Base-by-base conservation (phyloP, 2,113 vertebrate species). In the Ranitomeya variabilis region DNA sequence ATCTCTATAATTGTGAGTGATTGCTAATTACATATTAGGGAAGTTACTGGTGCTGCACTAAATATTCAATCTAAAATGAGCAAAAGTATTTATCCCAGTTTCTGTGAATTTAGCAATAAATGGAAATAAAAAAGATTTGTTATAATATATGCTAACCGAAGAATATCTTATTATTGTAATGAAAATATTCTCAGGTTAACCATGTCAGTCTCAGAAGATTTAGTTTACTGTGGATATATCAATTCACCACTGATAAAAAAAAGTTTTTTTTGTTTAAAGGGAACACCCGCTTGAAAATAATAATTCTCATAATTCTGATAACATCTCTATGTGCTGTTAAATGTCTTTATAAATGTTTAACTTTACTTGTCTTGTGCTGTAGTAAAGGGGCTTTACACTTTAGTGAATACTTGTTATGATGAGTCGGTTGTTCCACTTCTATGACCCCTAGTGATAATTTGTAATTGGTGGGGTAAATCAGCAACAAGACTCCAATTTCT, bases 21-120 rank as follows among this genome's bases (percentile, higher is more conserved):
- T 76, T 52, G 37, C 45, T 76, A 76, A 76, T 76, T 76, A 76
- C 73, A 76, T 51, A 76, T 76, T 52, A 52, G 73, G 37, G 18
- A 76, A 76, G 37, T 76, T 76, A 76, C 73, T 76, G 73, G 73
- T 11, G 73, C 73, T 76, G 45, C 73, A 76, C 73, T 76, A 76
- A 76, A 52, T 76, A 76, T 51, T 76, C 37, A 18, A 8, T 21
- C 45, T 76, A 76, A 51, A 76, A 76, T 52, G 73, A 76, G 73
- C 71, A 76, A 76, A 52, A 12, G 37, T 52, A 76, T 76, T 52
- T 76, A 76, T 52, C 73, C 31, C 18, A 13, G 7, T 21, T 76
- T 76, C 73, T 21, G 26, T 76, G 45, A 76, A 76, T 76, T 76
- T 76, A 52, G 18, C 37, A 37, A 52, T 51, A 76, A 52, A 76